Evolutionary conservation across 2,888 invertebrate species (phyloP).

Genomic region (Agrotis puta): DNA sequence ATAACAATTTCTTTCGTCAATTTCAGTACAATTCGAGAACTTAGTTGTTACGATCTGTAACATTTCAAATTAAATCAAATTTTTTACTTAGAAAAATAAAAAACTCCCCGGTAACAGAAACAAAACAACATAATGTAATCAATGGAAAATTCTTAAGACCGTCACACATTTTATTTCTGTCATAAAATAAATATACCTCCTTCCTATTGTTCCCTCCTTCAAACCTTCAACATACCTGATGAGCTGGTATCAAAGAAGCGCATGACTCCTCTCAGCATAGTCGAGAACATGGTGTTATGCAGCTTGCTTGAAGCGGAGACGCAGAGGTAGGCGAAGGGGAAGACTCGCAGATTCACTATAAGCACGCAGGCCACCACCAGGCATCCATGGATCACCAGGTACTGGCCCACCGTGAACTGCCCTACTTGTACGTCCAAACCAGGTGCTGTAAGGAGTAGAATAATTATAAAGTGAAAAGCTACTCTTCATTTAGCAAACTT

Average conservation of each 20-base stretch:
- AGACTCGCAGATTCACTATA: slow-evolving; percentile 91
- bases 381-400: slow-evolving; percentile 92
- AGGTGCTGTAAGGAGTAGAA: slow-evolving; percentile 71
- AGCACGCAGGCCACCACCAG: slow-evolving; percentile 89
- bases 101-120: no score
- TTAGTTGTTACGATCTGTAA: neutral
- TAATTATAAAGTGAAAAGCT: neutral
- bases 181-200: no score
- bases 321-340: slow-evolving; percentile 92
- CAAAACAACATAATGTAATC: no score
- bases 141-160: no score
- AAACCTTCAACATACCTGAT: slow-evolving; percentile 82
- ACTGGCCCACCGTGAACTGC: slow-evolving; percentile 84
- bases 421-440: slow-evolving; percentile 83
- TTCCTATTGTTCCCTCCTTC: no score
- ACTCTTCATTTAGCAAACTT: neutral
- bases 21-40: neutral
- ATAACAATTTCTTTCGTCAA: neutral
- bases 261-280: slow-evolving; percentile 88
- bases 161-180: no score
- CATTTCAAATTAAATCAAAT: no score
- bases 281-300: slow-evolving; percentile 93
- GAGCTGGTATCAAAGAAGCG: slow-evolving; percentile 96
- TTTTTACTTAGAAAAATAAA: no score
- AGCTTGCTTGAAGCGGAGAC: slow-evolving; percentile 92